Base-by-base conservation (phyloP, 2,113 vertebrate species). In the Oxyruncus cristatus region DNA sequence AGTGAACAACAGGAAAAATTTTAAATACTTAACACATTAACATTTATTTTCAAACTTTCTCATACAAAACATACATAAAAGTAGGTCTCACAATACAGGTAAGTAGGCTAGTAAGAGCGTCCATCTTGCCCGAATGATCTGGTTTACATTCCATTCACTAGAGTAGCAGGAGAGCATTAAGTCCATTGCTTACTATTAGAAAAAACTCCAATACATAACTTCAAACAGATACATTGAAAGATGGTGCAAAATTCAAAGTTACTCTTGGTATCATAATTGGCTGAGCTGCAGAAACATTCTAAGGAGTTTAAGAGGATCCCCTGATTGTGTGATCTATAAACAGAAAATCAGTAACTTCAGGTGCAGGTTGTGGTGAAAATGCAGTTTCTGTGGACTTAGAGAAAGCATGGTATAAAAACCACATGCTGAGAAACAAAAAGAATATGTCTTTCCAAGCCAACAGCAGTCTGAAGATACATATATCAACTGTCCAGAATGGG, bases 41-140 rank as follows among this genome's bases (percentile, higher is more conserved):
- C 67, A 2, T 97, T 95, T 96, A 97, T 97, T 96, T 20, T 49
- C 14, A 87, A 65, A 55, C 56, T 8, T n/a, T 32, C 16, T 71
- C n/a, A 44, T 33, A 93, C 11, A 81, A 91, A 89, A 74, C 37
- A 63, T 56, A 79, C 2, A 84, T 76, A 89, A 66, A 33, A 42
- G 14, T 23, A 71, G 26, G 37, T 49, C 27, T 62, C 59, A n/a
- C 5, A 71, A 37, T 3, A 32, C 13, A 62, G 9, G 14, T 17
- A 50, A 63, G 13, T 21, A 73, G 44, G 44, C 35, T 49, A 79
- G 33, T 62, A 62, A 50, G 28, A 85, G 1, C 85, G 59, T 58
- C 53, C 6, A 2, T 47, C 35, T 70, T 75, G 52, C 9, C 26
- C 13, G 27, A 59, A n/a, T 52, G 12, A 24, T 63, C 21, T 55